These are phyloP conservation scores for Germaria angustata DNA, from an alignment of 2,888 invertebrate genomes.

Conservation along the genomic window DNA sequence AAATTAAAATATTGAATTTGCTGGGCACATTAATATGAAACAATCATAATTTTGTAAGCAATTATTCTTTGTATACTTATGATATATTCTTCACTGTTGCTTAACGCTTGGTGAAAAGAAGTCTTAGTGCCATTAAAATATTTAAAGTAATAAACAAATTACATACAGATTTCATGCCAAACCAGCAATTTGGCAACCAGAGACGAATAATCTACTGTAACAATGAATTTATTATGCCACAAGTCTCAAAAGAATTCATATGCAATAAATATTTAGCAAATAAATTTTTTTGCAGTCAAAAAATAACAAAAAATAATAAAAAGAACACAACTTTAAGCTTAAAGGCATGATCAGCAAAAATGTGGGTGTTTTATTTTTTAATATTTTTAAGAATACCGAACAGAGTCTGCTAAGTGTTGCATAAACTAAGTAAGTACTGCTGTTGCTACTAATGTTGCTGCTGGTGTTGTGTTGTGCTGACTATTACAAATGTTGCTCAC, in stretches of 20 bases:
- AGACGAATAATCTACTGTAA: background rate
- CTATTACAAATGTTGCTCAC: constrained; percentile 25
- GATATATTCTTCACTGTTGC: background rate
- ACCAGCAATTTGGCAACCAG: constrained; percentile 29
- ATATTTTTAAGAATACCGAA: background rate
- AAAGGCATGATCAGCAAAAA: constrained; percentile 64
- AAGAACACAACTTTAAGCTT: constrained; percentile 1
- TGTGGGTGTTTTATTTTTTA: constrained; percentile 60
- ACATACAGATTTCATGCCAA: constrained; percentile 29
- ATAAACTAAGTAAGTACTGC: constrained; percentile 12
- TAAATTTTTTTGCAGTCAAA: too few relatives aligned
- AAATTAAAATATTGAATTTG: too few relatives aligned
- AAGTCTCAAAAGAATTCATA: constrained; percentile 57
- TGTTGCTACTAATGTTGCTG: constrained; percentile 23
- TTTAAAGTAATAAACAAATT: constrained; percentile 6
- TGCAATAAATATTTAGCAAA: constrained; percentile 43
- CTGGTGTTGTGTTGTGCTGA: constrained; percentile 46
- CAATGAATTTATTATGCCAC: constrained; percentile 64
- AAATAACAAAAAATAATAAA: constrained; percentile 6
- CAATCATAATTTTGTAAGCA: too few relatives aligned
- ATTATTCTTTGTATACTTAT: too few relatives aligned
- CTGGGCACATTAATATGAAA: too few relatives aligned
- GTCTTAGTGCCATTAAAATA: background rate
- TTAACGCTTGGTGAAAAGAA: background rate
- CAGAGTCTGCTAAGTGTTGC: constrained; percentile 34